Conservation (phyloP, 1,140 invertebrate species). For the Megalopta genalis region DNA sequence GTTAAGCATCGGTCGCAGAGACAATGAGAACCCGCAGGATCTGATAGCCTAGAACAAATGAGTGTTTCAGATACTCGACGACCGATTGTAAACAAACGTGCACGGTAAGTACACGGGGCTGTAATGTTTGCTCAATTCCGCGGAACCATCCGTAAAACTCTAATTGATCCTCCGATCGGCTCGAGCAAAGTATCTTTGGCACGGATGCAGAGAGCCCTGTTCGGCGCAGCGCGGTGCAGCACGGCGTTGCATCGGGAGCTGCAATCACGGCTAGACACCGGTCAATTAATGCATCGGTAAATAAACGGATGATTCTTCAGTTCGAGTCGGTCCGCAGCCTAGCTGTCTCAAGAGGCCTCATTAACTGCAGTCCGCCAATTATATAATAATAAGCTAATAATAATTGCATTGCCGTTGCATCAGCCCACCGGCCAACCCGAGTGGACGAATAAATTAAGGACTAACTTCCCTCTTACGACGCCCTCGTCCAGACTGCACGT, state of each 20-base stretch:
- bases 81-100: background rate
- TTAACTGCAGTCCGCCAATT: constrained; percentile 63
- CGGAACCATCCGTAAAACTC: constrained; percentile 17
- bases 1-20: background rate
- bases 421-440: constrained; percentile 54
- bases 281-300: constrained; percentile 59
- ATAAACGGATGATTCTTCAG: constrained; percentile 65
- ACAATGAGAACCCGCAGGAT: background rate
- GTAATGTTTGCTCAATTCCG: constrained; percentile 13
- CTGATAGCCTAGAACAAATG: background rate
- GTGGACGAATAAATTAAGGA: constrained; percentile 67
- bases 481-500: constrained; percentile 61
- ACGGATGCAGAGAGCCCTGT: background rate
- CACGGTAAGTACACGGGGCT: background rate
- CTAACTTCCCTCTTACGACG: constrained; percentile 67
- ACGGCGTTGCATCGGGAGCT: background rate
- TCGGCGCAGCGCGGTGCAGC: too few species aligned
- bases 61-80: background rate
- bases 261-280: constrained; percentile 38
- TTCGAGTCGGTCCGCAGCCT: constrained; percentile 41
- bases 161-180: constrained; percentile 20
- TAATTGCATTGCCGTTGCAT: constrained; percentile 68
- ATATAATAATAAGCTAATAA: constrained; percentile 70
- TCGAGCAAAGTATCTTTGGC: constrained; percentile 10
- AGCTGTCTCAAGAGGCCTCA: constrained; percentile 67